A percentile compares a stretch with the other conserved stretches of the same genome.
Evolutionary conservation across 2,797 vertebrate genomes (phyloP).

Genomic region (Borostomias antarcticus): DNA sequence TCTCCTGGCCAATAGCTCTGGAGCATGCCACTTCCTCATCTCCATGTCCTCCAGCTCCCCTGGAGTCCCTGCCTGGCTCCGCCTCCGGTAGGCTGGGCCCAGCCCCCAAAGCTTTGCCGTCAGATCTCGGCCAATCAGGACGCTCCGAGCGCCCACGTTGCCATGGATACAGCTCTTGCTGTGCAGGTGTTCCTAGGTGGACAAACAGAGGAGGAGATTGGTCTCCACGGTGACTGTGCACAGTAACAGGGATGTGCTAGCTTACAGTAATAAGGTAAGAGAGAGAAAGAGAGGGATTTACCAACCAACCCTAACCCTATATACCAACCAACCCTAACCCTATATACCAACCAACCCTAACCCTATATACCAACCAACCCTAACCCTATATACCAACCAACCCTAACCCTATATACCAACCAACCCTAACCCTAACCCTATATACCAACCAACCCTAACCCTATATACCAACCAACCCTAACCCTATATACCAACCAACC

Average conservation of each 20-base stretch:
- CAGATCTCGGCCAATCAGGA: constrained; percentile 83
- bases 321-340: no score
- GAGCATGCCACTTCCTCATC: constrained; percentile 89
- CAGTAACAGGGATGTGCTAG: no score
- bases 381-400: no score
- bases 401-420: no score
- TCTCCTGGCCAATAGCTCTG: constrained; percentile 80
- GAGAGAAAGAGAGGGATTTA: no score
- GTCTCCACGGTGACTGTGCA: neutral
- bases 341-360: no score
- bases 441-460: no score
- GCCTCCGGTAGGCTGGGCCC: constrained; percentile 75
- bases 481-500: no score
- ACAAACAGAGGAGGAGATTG: neutral
- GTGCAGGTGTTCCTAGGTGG: constrained; percentile 84
- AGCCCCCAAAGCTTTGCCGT: constrained; percentile 86
- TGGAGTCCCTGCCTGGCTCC: neutral
- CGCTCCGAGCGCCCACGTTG: constrained; percentile 85
- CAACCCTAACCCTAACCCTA: no score
- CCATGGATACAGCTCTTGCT: constrained; percentile 81
- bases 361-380: no score
- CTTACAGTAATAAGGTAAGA: neutral
- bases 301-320: no score
- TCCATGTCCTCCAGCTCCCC: constrained; percentile 39
- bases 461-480: no score